Conservation (phyloP, 2,797 vertebrate genomes). For the Enteromius fasciolatus region DNA sequence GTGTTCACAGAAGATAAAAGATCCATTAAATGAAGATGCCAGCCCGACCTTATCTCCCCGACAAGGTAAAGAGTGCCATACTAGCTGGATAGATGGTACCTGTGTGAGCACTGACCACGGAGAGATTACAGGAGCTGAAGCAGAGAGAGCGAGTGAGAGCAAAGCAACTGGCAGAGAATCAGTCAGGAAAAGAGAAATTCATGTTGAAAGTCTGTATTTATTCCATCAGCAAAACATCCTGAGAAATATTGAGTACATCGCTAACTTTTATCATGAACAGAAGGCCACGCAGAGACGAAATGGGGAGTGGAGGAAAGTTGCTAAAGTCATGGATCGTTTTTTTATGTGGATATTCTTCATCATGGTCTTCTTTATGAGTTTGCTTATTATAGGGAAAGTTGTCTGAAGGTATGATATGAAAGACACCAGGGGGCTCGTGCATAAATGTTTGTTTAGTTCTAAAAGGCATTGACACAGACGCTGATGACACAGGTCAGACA, state of each 20-base stretch:
- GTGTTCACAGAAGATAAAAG: background rate
- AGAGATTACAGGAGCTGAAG: conserved; percentile 50
- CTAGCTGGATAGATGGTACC: background rate
- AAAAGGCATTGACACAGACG: background rate
- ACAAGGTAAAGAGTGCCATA: background rate
- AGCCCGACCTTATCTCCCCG: conserved; percentile 12
- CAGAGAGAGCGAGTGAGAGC: conserved; percentile 36
- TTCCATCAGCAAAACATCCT: conserved; percentile 79
- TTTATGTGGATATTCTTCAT: conserved; percentile 93
- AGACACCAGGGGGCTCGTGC: background rate
- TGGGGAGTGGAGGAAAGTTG: conserved; percentile 88
- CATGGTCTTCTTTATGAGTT: conserved; percentile 89
- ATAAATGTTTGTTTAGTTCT: background rate
- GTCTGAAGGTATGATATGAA: conserved; percentile 71
- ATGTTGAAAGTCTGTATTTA: conserved; percentile 67
- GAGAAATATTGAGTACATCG: conserved; percentile 79
- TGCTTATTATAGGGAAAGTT: conserved; percentile 84
- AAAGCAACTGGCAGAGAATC: background rate
- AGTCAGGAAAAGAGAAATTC: conserved; percentile 45
- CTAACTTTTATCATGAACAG: conserved; percentile 82
- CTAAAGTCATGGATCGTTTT: conserved; percentile 90
- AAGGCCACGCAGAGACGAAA: conserved; percentile 74
- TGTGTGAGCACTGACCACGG: conserved; percentile 57
- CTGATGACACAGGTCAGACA: background rate
- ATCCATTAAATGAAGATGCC: conserved; percentile 63